These are phyloP conservation scores for Zaprionus capensis DNA, from an alignment of 1,140 invertebrate genomes.

Conservation along the genomic window DNA sequence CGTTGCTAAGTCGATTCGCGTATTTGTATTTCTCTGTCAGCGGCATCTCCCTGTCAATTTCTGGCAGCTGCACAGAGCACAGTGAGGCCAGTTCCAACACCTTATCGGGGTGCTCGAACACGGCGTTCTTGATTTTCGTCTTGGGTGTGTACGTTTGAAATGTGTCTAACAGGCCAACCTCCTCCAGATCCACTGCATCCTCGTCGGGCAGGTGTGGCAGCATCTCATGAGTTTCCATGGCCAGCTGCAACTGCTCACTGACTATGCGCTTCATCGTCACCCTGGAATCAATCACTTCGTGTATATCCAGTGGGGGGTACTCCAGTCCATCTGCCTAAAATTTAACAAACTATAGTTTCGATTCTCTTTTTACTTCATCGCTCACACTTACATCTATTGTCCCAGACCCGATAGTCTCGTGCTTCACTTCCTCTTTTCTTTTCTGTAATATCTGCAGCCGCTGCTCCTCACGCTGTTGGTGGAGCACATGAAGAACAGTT, in stretches of 20 bases:
- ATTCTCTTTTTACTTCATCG: no score
- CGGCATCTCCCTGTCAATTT: constrained; percentile 94
- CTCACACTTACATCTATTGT: no score
- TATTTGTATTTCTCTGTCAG: constrained; percentile 94
- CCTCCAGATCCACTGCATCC: constrained; percentile 15
- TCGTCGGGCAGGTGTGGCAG: constrained; percentile 10
- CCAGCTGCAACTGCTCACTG: neutral
- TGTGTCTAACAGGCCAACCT: constrained; percentile 2
- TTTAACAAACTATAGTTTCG: no score
- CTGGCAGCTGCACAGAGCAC: constrained; percentile 96
- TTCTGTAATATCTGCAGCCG: neutral
- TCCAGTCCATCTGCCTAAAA: neutral
- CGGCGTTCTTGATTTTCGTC: neutral
- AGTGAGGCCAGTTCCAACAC: constrained; percentile 99
- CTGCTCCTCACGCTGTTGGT: neutral
- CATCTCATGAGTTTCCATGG: neutral
- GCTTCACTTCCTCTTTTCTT: no score
- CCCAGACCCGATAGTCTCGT: neutral
- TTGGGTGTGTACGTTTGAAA: neutral
- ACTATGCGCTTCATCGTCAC: neutral
- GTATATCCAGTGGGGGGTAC: neutral
- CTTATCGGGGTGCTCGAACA: constrained; percentile 93
- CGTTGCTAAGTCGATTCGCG: constrained; percentile 93
- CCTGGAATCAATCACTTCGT: neutral
- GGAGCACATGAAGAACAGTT: neutral